Base-by-base conservation (phyloP, 2,888 invertebrate genomes). In the Autographa pulchrina region DNA sequence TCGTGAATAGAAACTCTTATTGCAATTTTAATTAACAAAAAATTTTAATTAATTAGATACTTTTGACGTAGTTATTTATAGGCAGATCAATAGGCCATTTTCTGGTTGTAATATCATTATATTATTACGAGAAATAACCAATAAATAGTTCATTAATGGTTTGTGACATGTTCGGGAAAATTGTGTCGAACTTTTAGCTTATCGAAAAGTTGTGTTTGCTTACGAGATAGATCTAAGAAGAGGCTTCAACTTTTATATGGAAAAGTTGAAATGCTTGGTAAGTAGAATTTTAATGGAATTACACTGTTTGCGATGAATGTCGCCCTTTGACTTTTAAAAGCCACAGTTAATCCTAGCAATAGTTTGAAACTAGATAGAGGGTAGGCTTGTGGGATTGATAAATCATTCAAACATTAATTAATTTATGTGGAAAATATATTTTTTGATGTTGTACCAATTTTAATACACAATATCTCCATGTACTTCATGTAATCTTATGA, bases 121-220 rank as follows among this genome's bases (percentile, higher is more conserved):
- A n/a, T 48, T 48, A 48, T 48, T n/a, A 48, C 1, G 16, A 16
- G 48, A 48, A 48, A 48, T 48, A n/a, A 16, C 7, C 14, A 43
- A 14, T 16, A 43, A n/a, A 63, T 67, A 54, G 16, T 9, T 52
- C 35, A 74, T 70, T 73, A 67, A 65, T 56, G 31, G 67, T 41
- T 32, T 18, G 4, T 43, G 14, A 54, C 20, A 67, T 74, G 72
- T 74, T 82, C 59, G 35, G 48, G 58, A 54, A 77, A 80, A 74
- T 79, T 79, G 41, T 62, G 38, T 64, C 54, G n/a, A 72, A 75
- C 62, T 77, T 70, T 41, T 59, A 0, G 59, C 35, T 81, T 73
- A 68, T 61, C 8, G 16, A 31, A 63, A 68, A 77, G 72, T 81
- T 75, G 13, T 60, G 62, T 62, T 69, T 59, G 52, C 63, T 52